Evolutionary conservation across 2,113 vertebrate genomes (phyloP), one percentile per base, ranked within the genome.

Genomic region (Genyomyrus donnyi): DNA sequence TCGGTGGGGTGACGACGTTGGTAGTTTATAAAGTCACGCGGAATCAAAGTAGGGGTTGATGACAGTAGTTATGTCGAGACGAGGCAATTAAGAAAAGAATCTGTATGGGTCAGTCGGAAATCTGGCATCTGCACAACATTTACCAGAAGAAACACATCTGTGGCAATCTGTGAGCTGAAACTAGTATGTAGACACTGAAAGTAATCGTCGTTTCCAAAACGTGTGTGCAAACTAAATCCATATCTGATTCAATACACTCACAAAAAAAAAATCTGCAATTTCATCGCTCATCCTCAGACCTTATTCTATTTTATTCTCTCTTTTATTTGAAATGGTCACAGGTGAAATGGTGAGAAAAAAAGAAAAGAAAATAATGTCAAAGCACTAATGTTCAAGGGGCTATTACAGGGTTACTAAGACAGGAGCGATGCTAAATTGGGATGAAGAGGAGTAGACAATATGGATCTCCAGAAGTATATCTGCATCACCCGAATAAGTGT

Each of bases 401-500:
- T 80, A 52, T 39, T 45, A 15, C 49, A 89, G 48, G 35, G 35
- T 3, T 52, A 52, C 46, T 46, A 52, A 89, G 27, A 50, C 3
- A 53, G 8, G 6, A 9, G 21, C 4, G 74, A 89, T n/a, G 77
- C 70, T 50, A 84, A 83, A 31, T 10, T 89, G 74, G 48, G 31
- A 83, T 84, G 35, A 70, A 42, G 74, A 83, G 88, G 50, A 83
- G 46, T 42, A 53, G 15, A 74, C 49, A 42, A 39, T 56, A 83
- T 49, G 49, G 1, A 87, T 52, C 85, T 87, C 27, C 15, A 87
- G 53, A 87, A 62, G 42, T 42, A 89, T 80, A 52, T 89, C 80
- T 85, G 42, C 80, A 85, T 35, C n/a, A 45, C 2, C 50, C 8
- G 21, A 62, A 89, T 62, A 85, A 58, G 39, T 8, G 50, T 45